Percentiles rank a stretch among this genome's conserved stretches.
Conservation (phyloP, 2,797 vertebrate species). For the Eulemur coronatus region DNA sequence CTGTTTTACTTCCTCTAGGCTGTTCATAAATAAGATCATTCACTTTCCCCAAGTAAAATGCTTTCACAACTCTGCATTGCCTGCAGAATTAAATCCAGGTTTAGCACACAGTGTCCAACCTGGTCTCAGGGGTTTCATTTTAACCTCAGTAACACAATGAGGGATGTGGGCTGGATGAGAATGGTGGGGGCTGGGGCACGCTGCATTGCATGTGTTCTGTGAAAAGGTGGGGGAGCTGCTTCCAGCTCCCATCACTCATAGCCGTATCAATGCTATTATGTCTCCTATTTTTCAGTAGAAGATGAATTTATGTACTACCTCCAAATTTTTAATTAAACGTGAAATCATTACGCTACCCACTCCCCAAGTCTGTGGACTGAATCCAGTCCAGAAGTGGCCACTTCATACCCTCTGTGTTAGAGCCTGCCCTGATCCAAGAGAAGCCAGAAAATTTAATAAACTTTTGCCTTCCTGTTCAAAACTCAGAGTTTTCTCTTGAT, state of each 20-base stretch:
- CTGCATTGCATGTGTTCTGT: rapidly evolving
- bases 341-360: neutral
- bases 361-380: neutral
- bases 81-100: neutral
- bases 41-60: slow-evolving; percentile 32
- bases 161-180: neutral
- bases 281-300: neutral
- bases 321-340: neutral
- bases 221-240: no score
- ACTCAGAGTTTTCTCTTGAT: neutral
- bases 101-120: neutral
- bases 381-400: neutral
- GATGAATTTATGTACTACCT: neutral
- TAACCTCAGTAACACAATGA: neutral
- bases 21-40: neutral
- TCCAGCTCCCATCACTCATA: neutral
- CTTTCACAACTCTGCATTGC: neutral
- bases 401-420: neutral
- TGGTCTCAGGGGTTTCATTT: neutral
- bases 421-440: neutral
- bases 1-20: neutral
- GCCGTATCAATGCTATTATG: neutral
- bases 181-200: neutral
- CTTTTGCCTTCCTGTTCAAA: neutral
- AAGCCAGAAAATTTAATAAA: neutral